Evolutionary conservation across 1,140 invertebrate species (phyloP).

Genomic region (Ditylenchus dipsaci): DNA sequence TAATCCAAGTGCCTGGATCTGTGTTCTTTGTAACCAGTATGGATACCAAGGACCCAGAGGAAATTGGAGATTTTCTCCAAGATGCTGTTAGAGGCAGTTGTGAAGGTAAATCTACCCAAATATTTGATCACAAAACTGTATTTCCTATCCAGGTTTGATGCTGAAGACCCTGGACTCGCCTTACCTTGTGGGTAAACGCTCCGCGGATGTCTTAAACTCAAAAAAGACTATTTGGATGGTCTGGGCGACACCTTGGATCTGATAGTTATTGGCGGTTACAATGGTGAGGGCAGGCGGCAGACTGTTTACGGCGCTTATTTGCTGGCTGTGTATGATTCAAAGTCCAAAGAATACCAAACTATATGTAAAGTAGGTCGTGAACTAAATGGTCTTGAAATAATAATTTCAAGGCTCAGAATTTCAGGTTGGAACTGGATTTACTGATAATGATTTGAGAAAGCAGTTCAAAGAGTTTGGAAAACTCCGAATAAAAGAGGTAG

Average conservation of each 20-base stretch:
- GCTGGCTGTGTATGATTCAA: slow-evolving; percentile 85
- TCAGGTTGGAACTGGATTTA: slow-evolving; percentile 94
- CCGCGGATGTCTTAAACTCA: slow-evolving; percentile 75
- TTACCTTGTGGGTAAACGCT: slow-evolving; percentile 95
- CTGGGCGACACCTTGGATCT: slow-evolving; percentile 85
- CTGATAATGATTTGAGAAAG: slow-evolving; percentile 77
- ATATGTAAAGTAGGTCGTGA: slow-evolving; percentile 78
- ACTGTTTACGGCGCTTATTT: slow-evolving; percentile 92
- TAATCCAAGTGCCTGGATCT: slow-evolving; percentile 67
- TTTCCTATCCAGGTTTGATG: slow-evolving; percentile 74
- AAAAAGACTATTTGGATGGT: slow-evolving; percentile 93
- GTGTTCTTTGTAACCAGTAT: slow-evolving; percentile 83
- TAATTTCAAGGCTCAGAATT: slow-evolving; percentile 28
- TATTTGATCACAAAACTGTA: not conserved
- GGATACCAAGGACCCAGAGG: slow-evolving; percentile 80
- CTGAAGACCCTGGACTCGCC: slow-evolving; percentile 92
- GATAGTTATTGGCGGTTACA: slow-evolving; percentile 89
- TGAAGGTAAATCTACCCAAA: slow-evolving; percentile 70
- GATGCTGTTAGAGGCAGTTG: slow-evolving; percentile 93
- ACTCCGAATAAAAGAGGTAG: slow-evolving; percentile 61
- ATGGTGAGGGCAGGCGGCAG: slow-evolving; percentile 85
- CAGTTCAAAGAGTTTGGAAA: slow-evolving; percentile 74
- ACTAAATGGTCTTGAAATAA: too few relatives aligned
- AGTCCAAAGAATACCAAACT: slow-evolving; percentile 86
- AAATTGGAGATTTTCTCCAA: slow-evolving; percentile 87